Conservation (phyloP, 2,113 vertebrate genomes). For the Propithecus coquereli region DNA sequence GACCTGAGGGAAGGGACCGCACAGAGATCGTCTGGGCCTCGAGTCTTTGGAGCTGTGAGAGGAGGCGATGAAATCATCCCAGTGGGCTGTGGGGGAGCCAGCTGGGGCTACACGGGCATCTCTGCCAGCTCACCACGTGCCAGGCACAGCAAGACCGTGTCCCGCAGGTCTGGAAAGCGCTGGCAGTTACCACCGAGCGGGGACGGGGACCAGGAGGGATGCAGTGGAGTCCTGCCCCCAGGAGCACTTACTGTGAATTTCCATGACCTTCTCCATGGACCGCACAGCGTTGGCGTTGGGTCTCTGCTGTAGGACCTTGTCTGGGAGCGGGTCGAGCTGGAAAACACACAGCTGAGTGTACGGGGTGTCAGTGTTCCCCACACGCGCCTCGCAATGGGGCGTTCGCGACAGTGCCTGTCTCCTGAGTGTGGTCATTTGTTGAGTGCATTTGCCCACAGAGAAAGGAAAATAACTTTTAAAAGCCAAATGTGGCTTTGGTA, state of each 20-base stretch:
- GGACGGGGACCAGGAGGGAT: not conserved
- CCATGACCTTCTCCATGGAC: slow-evolving; percentile 96
- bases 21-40: not conserved
- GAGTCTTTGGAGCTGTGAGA: accelerated
- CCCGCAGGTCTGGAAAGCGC: not conserved
- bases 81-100: not conserved
- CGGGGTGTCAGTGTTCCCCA: accelerated
- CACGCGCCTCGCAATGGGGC: accelerated
- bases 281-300: slow-evolving; percentile 92
- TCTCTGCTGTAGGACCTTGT: slow-evolving; percentile 92
- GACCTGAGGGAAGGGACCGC: not conserved
- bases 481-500: not conserved
- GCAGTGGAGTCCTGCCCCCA: not conserved
- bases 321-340: slow-evolving; percentile 90
- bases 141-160: accelerated
- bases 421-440: accelerated
- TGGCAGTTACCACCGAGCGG: too few species aligned
- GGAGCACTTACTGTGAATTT: slow-evolving; percentile 91
- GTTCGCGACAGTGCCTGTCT: accelerated
- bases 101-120: accelerated
- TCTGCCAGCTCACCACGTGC: not conserved
- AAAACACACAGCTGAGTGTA: not conserved
- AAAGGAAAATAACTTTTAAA: too few species aligned
- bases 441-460: too few species aligned
- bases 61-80: accelerated